Evolutionary conservation across 2,888 invertebrate genomes (phyloP), one percentile per base, ranked within the genome.

Genomic region (Drosophila glabriapex): DNA sequence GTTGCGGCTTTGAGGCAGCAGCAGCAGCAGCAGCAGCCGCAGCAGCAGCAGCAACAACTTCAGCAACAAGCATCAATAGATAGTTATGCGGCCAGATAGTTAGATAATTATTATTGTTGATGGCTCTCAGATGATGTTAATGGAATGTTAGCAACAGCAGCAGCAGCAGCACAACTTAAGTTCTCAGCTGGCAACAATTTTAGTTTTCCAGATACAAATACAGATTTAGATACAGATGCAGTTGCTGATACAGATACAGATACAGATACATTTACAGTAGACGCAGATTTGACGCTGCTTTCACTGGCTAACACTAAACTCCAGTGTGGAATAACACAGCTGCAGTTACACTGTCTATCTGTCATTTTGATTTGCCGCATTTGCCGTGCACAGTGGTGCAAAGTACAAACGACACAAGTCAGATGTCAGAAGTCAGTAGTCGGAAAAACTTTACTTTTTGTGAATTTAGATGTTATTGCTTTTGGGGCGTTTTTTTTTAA

Each of bases 291-390:
- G 78, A 65, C 22, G 80, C 76, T 85, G 83, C 83, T 83, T 85
- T 85, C 83, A 86, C 84, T 84, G 76, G 49, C 71, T 65, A 73
- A 67, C 78, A 56, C 46, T 58, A 43, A 64, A 64, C 64, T 63
- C 41, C 25, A 69, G 54, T 73, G 66, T 33, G 39, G 54, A 31
- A 62, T 31, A 52, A 63, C 59, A 73, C 73, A 68, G 77, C 73
- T 77, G 78, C 78, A 75, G 78, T 71, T 75, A 60, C 70, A 78
- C 43, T 53, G 73, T 71, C 75, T 74, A 76, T 83, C 83, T 84
- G 86, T 84, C 83, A 86, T 83, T 86, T 86, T 83, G 86, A 83
- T 86, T 83, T 82, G 72, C 72, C 64, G 37, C 52, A 83, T 86
- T 83, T 82, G 72, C 72, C 64, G 29, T 43, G 73, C 75, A 83